Evolutionary conservation across 2,113 vertebrate genomes (phyloP).

Genomic region (Ctenodactylus gundi): DNA sequence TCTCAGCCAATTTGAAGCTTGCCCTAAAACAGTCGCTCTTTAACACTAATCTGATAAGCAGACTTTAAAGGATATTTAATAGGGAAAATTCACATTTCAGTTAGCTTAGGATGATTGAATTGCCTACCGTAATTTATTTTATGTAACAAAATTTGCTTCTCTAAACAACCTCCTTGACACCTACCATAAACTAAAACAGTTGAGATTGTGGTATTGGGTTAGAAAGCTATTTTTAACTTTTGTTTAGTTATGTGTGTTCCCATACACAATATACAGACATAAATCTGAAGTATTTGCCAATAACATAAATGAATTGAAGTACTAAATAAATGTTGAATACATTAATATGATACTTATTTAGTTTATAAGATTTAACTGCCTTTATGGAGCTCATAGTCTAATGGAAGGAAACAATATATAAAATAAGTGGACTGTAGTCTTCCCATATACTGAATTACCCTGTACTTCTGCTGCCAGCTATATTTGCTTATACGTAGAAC

Average conservation of each 20-base stretch:
- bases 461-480: background rate
- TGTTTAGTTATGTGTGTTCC: background rate
- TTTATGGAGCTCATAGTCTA: background rate
- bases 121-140: slow-evolving; percentile 29
- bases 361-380: background rate
- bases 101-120: slow-evolving; percentile 43
- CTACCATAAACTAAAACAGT: slow-evolving; percentile 3
- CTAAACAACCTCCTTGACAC: background rate
- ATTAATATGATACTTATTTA: background rate
- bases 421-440: background rate
- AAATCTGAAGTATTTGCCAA: slow-evolving; percentile 32
- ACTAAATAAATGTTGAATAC: slow-evolving; percentile 21
- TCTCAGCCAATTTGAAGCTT: slow-evolving; percentile 5
- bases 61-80: background rate
- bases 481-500: background rate
- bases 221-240: slow-evolving; percentile 18
- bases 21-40: background rate
- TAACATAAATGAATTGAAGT: slow-evolving; percentile 2
- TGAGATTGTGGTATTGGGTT: too few relatives aligned
- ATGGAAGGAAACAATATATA: background rate
- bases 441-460: background rate
- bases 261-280: too few relatives aligned
- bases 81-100: slow-evolving; percentile 21
- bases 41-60: slow-evolving; percentile 36
- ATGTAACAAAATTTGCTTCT: slow-evolving; percentile 39